phyloP scores from a whole-genome alignment of 2,888 invertebrate genomes.

The Idaea biselata region DNA sequence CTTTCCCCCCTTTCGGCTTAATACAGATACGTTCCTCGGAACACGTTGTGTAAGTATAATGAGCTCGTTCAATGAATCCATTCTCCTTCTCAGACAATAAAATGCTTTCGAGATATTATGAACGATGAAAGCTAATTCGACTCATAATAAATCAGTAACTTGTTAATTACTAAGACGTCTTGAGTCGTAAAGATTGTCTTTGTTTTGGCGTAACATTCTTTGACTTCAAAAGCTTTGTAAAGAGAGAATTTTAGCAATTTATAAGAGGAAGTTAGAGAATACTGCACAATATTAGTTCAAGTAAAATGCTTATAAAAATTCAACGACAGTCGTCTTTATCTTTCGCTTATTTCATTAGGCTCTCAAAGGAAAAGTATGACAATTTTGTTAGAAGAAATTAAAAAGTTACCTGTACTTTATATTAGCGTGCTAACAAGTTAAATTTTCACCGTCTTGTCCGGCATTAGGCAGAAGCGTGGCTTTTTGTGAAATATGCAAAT shows the following conservation, averaged over 20 bases:
- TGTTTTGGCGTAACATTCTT: slow-evolving; percentile 52
- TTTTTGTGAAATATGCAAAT: slow-evolving; percentile 53
- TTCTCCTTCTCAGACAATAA: slow-evolving; percentile 54
- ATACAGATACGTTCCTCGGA: too few relatives aligned
- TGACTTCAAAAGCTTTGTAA: slow-evolving; percentile 53
- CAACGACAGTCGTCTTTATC: slow-evolving; percentile 46
- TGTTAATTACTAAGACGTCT: slow-evolving; percentile 64
- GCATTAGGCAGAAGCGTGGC: slow-evolving; percentile 46
- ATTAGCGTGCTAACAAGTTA: slow-evolving; percentile 68
- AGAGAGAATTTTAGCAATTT: slow-evolving; percentile 10
- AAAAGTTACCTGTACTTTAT: slow-evolving; percentile 70
- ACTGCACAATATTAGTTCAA: slow-evolving; percentile 39
- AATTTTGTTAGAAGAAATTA: slow-evolving; percentile 66
- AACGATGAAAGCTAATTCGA: slow-evolving; percentile 71
- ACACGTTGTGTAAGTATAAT: slow-evolving; percentile 57
- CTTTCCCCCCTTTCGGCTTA: too few relatives aligned
- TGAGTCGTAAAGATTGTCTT: slow-evolving; percentile 60
- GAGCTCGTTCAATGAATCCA: slow-evolving; percentile 47
- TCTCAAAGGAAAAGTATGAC: slow-evolving; percentile 69
- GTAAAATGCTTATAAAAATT: slow-evolving; percentile 55
- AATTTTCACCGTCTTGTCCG: slow-evolving; percentile 59
- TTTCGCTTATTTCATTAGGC: slow-evolving; percentile 61
- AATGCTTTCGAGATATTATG: slow-evolving; percentile 65
- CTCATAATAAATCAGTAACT: slow-evolving; percentile 69
- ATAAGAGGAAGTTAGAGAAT: slow-evolving; percentile 14